Evolutionary conservation across 1,140 invertebrate species (phyloP), one percentile per base, ranked within the genome.

Genomic region (Ditylenchus dipsaci): DNA sequence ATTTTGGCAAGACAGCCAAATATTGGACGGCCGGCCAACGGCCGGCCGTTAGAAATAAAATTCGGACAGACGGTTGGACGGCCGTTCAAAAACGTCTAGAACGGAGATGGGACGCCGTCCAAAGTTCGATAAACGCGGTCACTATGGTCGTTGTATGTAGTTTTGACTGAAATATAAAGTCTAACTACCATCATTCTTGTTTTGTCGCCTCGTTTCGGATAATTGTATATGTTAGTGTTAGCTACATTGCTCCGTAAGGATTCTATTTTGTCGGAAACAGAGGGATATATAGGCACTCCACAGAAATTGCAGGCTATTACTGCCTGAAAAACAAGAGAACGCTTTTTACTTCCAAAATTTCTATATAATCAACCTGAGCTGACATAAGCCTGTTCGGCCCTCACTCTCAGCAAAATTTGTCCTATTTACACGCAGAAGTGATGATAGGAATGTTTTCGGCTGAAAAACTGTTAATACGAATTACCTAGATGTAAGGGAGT

Each of bases 271-370:
- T 79, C 72, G 26, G 45, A 49, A 9, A 75, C 71, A 19, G 53
- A 61, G 1, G 73, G 73, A 17, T 78, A 74, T 17, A 75, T 78
- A n/a, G 73, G 73, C 29, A 45, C 30, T 26, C 76, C 76, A 56
- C 73, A 75, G 27, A 73, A 75, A 29, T 65, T 74, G 49, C 73
- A 75, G 1, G 73, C 73, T 26, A 75, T 68, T 1, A 75, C 62
- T 11, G 76, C 75, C 73, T 75, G 9, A 58, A 78, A 38, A 45
- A 13, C 17, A 26, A 45, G 21, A 3, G 29, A 56, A 56, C 29
- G 3, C 53, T 61, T 33, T 5, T 61, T 61, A 61, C 38, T 7
- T 27, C 3, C 29, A 61, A 21, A 61, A 13, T 8, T 8, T 3
- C 1, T 8, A 61, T 5, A 33, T 5, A 21, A 21, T 5, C 59